These are phyloP conservation scores for Drosophila saltans DNA, from an alignment of 1,140 invertebrate genomes.

Conservation along the genomic window DNA sequence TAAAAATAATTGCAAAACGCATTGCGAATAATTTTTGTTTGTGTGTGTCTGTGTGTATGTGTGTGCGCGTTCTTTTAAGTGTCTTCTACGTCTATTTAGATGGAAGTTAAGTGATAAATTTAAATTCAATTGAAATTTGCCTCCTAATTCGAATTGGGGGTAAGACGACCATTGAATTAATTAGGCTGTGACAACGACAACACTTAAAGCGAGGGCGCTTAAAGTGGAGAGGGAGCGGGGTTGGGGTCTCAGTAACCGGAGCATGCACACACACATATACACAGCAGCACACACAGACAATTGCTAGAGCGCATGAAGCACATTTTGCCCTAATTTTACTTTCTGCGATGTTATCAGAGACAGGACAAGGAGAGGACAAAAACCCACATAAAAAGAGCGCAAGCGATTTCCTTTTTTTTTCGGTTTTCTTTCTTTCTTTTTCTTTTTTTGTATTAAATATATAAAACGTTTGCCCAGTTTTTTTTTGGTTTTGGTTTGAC, in stretches of 20 bases:
- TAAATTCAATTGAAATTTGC: conserved; percentile 24
- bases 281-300: neutral
- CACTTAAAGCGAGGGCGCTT: conserved; percentile 59
- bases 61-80: neutral
- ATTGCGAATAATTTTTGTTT: conserved; percentile 35
- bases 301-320: conserved; percentile 37
- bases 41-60: neutral
- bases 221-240: conserved; percentile 49
- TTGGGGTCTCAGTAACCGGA: conserved; percentile 19
- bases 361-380: conserved; percentile 38
- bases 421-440: conserved; percentile 9
- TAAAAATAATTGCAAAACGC: conserved; percentile 53
- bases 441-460: conserved; percentile 3
- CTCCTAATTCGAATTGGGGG: conserved; percentile 25
- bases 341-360: conserved; percentile 76
- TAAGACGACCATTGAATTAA: conserved; percentile 71
- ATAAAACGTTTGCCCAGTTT: conserved; percentile 31
- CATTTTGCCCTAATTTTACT: conserved; percentile 81
- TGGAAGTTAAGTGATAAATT: conserved; percentile 24
- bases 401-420: conserved; percentile 42
- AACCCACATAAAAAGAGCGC: conserved; percentile 35
- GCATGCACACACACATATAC: conserved; percentile 28
- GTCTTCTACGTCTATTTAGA: neutral
- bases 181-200: conserved; percentile 70
- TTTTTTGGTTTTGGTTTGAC: neutral